phyloP scores from a whole-genome alignment of 2,888 invertebrate genomes.

The Xanthostigma xanthostigma region DNA sequence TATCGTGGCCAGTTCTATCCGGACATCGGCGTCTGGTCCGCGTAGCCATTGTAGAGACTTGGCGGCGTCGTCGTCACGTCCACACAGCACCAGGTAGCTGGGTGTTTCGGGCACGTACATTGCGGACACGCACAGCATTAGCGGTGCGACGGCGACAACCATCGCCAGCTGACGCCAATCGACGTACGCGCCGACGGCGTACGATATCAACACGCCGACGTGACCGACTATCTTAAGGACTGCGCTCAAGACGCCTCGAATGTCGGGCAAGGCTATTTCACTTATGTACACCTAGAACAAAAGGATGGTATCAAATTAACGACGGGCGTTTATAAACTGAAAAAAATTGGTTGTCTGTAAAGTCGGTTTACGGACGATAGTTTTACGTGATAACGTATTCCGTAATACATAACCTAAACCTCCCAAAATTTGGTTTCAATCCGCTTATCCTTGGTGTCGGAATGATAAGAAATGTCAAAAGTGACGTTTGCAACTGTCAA shows the following conservation, averaged over 20 bases:
- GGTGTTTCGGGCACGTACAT: constrained; percentile 81
- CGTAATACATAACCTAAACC: too few species aligned
- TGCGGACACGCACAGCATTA: constrained; percentile 59
- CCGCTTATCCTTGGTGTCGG: too few species aligned
- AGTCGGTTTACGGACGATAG: too few species aligned
- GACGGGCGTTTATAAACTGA: not conserved
- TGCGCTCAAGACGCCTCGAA: constrained; percentile 74
- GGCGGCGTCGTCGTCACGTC: constrained; percentile 59
- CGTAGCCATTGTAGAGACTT: constrained; percentile 66
- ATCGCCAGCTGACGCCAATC: constrained; percentile 76
- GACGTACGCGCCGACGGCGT: constrained; percentile 66
- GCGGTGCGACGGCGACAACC: constrained; percentile 62
- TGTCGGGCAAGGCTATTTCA: constrained; percentile 76
- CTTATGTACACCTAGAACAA: constrained; percentile 68
- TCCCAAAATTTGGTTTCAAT: too few species aligned
- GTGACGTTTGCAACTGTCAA: too few species aligned
- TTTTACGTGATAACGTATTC: too few species aligned
- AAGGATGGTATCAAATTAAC: constrained; percentile 9
- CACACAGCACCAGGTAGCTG: constrained; percentile 62
- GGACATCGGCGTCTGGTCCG: constrained; percentile 65
- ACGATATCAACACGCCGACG: constrained; percentile 70
- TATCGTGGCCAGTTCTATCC: constrained; percentile 55
- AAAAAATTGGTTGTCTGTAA: too few species aligned
- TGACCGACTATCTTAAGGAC: constrained; percentile 75
- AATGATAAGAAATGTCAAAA: too few species aligned